phyloP scores from a whole-genome alignment of 1,140 invertebrate genomes.

The Drosophila ambigua region DNA sequence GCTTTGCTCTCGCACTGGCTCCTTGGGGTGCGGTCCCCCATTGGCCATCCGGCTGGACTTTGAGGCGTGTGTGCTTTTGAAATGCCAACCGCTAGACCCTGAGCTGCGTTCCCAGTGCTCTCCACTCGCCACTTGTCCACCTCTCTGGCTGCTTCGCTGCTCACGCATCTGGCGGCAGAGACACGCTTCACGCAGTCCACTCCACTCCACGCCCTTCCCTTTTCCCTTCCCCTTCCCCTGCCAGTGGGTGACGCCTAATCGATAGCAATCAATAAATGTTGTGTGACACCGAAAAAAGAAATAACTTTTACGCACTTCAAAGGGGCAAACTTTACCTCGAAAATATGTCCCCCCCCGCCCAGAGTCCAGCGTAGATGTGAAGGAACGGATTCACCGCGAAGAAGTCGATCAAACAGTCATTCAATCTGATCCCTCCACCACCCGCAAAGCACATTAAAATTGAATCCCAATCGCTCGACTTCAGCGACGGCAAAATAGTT shows the following conservation, averaged over 20 bases:
- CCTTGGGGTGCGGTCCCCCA: slow-evolving; percentile 6
- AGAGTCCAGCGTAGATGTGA: too few species aligned
- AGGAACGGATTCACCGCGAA: too few species aligned
- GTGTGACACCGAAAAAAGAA: slow-evolving; percentile 28
- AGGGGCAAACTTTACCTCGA: not conserved
- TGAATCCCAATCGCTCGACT: too few species aligned
- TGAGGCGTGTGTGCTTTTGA: slow-evolving; percentile 36
- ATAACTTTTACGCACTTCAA: slow-evolving; percentile 34
- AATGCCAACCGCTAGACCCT: slow-evolving; percentile 50
- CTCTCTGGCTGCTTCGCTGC: slow-evolving; percentile 1
- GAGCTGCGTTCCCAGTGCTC: too few species aligned
- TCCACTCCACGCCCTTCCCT: not conserved
- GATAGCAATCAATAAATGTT: slow-evolving; percentile 75
- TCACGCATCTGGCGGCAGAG: slow-evolving; percentile 29
- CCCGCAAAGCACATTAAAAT: too few species aligned
- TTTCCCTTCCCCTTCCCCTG: not conserved
- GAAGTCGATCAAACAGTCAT: too few species aligned
- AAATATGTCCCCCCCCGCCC: too few species aligned
- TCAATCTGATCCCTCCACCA: too few species aligned
- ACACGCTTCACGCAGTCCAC: slow-evolving; percentile 29
- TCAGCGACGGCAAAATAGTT: too few species aligned
- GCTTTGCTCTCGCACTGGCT: slow-evolving; percentile 41
- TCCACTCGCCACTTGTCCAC: not conserved
- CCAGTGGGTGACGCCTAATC: slow-evolving; percentile 42
- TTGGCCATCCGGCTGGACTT: slow-evolving; percentile 1